Evolutionary conservation across 2,888 invertebrate species (phyloP), one percentile per base, ranked within the genome.

Genomic region (Aphrophora alni): DNA sequence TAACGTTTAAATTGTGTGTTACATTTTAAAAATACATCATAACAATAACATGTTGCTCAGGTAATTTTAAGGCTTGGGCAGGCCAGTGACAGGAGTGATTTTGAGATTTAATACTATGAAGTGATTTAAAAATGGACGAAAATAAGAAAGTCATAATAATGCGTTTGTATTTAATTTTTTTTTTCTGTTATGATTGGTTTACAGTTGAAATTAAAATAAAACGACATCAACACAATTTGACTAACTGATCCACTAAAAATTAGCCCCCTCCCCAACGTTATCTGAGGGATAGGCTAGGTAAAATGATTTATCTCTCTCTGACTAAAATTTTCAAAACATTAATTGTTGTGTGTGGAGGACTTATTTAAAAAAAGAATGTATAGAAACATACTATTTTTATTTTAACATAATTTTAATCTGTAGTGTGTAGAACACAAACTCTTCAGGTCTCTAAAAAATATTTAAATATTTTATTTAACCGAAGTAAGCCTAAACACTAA

Each of bases 11-110:
- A 14, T 21, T 70, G 12, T 25, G 70, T 70, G 26, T 26, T 25
- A 25, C 21, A 21, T 70, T 70, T 44, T 44, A 44, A 14, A 33
- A 44, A 44, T 44, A 14, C 44, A 44, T 8, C 44, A 44, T 14
- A 44, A 44, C 44, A 44, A 44, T 14, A 44, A 44, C 44, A 44
- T 44, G 44, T 44, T 44, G 44, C 44, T 14, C 10, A 70, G 25
- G 70, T 25, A 26, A 70, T 26, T 27, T 27, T 70, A 25, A 70
- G 70, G 8, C 70, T 69, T 0, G 27, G 25, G 14, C 2, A 77
- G 25, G 51, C 28, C 51, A 76, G 26, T 44, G 68, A 77, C 69
- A 77, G 71, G 28, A 69, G 70, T 38, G 69, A 77, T 44, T 44
- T 44, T 44, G 8, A 44, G 44, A 44, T 44, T 44, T 44, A 44